Conservation (phyloP, 37 sponge, comb jelly and placozoan genomes). For the Crambe crambe region DNA sequence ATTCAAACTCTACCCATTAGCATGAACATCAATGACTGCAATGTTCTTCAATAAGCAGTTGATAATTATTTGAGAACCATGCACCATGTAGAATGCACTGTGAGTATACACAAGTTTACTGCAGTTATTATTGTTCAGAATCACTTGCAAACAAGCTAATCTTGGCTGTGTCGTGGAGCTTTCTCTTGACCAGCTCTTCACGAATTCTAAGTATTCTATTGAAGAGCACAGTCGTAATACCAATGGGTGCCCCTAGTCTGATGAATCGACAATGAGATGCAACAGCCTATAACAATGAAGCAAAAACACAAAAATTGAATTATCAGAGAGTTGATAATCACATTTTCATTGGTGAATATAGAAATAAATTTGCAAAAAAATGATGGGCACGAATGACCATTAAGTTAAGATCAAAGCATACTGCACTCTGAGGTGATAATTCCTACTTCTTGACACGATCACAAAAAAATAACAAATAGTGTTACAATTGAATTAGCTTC, state of each 20-base stretch:
- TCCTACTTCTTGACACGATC: not conserved
- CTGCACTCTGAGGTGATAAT: not conserved
- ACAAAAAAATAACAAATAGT: not conserved
- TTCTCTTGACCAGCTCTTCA: slow-evolving; percentile 34
- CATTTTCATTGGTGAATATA: slow-evolving; percentile 1
- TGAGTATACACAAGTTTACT: not conserved
- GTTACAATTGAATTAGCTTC: not conserved
- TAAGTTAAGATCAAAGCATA: not conserved
- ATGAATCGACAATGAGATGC: slow-evolving; percentile 54
- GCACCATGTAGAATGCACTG: not conserved
- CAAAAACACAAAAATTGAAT: not conserved
- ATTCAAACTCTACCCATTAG: too few relatives aligned
- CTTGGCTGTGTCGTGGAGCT: slow-evolving; percentile 44
- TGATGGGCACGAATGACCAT: not conserved
- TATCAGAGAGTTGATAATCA: not conserved
- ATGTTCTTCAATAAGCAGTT: too few relatives aligned
- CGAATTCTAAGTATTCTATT: slow-evolving; percentile 38
- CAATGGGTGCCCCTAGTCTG: slow-evolving; percentile 44
- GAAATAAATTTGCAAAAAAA: not conserved
- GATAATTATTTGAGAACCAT: not conserved
- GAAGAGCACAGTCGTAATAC: slow-evolving; percentile 28
- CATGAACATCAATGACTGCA: too few relatives aligned
- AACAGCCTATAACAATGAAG: slow-evolving; percentile 41
- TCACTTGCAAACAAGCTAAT: slow-evolving; percentile 7
- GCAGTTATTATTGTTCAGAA: not conserved